Base-by-base conservation (phyloP, 2,113 vertebrate genomes). In the Microcebus griseorufus region DNA sequence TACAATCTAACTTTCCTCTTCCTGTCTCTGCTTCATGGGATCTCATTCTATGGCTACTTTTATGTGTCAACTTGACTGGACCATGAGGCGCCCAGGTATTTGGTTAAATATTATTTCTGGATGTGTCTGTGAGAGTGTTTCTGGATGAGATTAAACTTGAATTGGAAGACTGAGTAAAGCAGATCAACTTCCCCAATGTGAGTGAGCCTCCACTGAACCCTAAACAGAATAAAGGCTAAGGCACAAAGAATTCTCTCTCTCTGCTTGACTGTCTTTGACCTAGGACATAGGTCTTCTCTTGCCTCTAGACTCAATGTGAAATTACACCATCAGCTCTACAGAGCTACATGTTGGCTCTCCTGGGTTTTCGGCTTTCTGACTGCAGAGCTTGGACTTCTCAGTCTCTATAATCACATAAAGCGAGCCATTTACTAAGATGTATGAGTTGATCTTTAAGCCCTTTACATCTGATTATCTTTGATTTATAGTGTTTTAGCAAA, bases 291-390 rank as follows among this genome's bases (percentile, higher is more conserved):
- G 6, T 73, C 7, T 20, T 51, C 9, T 65, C 32, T 32, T 62
- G 11, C 34, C 2, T 58, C 27, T 0, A 3, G 27, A 64, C 25
- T 96, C 53, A 64, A 9, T 29, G 17, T 90, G 8, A 18, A 85
- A 81, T 9, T 37, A 42, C 4, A 76, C 39, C 6, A 22, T 62
- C 20, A 37, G 4, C 9, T 92, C 65, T 70, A 8, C 37, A 23
- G 27, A 10, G 10, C 22, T 23, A 12, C 11, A 0, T 1, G 22
- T 73, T 4, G 11, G 1, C 16, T 70, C 11, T 20, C 16, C 27
- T 53, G 6, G 5, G 16, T 70, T n/a, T 72, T 1, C 37, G 48
- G 4, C 18, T 87, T 73, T 23, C 55, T 58, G 39, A 48, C 39
- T 51, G 1, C 0, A 39, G 27, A 23, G 64, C 20, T 64, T 29